Percentiles rank a stretch among this genome's conserved stretches.
phyloP scores from a whole-genome alignment of 1,140 invertebrate genomes.

The Episyrphus balteatus region DNA sequence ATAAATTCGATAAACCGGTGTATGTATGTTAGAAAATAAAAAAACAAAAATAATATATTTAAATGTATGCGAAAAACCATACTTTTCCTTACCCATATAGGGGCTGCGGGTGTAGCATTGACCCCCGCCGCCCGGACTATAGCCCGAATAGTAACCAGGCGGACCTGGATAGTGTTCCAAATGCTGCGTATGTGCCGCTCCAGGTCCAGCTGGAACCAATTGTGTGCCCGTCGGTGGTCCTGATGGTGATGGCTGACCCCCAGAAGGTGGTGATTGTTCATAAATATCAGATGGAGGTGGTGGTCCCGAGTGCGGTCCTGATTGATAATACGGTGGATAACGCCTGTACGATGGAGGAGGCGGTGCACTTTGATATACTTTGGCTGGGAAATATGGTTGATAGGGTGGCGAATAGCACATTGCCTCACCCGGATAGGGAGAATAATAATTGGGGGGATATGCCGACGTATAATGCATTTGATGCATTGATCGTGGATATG shows the following conservation, averaged over 20 bases:
- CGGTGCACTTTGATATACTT: slow-evolving; percentile 33
- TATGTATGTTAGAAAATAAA: no score
- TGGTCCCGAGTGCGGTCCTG: slow-evolving; percentile 21
- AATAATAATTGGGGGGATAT: slow-evolving; percentile 43
- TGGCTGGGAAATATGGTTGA: slow-evolving; percentile 35
- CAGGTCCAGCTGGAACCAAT: slow-evolving; percentile 12
- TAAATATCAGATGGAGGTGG: slow-evolving; percentile 23
- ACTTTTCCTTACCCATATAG: slow-evolving; percentile 49
- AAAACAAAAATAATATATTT: not conserved
- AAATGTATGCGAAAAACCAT: slow-evolving; percentile 20
- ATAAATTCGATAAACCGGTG: no score
- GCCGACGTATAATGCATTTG: slow-evolving; percentile 37
- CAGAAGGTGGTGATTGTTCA: slow-evolving; percentile 9
- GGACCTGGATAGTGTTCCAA: slow-evolving; percentile 44
- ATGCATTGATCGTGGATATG: slow-evolving; percentile 30
- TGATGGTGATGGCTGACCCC: slow-evolving; percentile 17
- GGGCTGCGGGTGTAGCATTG: slow-evolving; percentile 53
- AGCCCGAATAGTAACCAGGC: slow-evolving; percentile 52
- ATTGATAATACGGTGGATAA: slow-evolving; percentile 35
- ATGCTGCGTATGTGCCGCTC: slow-evolving; percentile 11
- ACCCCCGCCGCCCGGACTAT: slow-evolving; percentile 42
- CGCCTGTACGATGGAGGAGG: slow-evolving; percentile 36
- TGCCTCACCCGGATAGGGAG: slow-evolving; percentile 34
- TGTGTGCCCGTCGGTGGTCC: slow-evolving; percentile 11
- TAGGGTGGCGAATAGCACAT: slow-evolving; percentile 51